Base-by-base conservation (phyloP, 2,888 invertebrate species). In the Gymnocheta viridis region DNA sequence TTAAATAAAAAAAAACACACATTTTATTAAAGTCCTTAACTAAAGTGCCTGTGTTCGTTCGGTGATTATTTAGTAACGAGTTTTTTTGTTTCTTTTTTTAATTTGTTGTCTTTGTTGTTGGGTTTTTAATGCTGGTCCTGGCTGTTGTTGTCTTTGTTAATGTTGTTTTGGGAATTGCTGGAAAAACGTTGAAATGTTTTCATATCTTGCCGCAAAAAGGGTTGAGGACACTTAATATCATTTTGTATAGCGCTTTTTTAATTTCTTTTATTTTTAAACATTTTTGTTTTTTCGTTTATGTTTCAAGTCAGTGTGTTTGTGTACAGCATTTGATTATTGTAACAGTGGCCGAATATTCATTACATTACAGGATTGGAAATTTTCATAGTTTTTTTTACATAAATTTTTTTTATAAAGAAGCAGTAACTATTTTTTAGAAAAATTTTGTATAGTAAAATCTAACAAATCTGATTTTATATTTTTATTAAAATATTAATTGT, bases 181-280 rank as follows among this genome's bases (percentile, higher is more conserved):
- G 27, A 44, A 60, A 66, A 66, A 54, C 29, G 41, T 29, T 47
- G 12, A 64, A 64, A 35, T 47, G 4, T n/a, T 60, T 72, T 70
- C 29, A 19, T 19, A 41, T 62, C 41, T 38, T 79, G 51, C 27
- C 19, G 7, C 24, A 44, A 79, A n/a, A 72, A 79, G 79, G 70
- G 70, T 79, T 79, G 79, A 70, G 62, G 56, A 56, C 64, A 64
- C 70, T 79, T 72, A 70, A 70, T 54, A 54, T 24, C 17, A 54
- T 79, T 72, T 72, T 35, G 19, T 7, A 32, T 2, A 67, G 10
- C 22, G 14, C n/a, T 51, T 35, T 51, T 51, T 17, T n/a, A 22
- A 14, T 19, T 22, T 49, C 12, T 17, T 49, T 2, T 9, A 22
- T 64, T 62, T 73, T 38, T 49, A 12, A 0, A 0, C 4, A 54